Evolutionary conservation across 2,888 invertebrate species (phyloP), one percentile per base, ranked within the genome.

Genomic region (Lamproptera curius): DNA sequence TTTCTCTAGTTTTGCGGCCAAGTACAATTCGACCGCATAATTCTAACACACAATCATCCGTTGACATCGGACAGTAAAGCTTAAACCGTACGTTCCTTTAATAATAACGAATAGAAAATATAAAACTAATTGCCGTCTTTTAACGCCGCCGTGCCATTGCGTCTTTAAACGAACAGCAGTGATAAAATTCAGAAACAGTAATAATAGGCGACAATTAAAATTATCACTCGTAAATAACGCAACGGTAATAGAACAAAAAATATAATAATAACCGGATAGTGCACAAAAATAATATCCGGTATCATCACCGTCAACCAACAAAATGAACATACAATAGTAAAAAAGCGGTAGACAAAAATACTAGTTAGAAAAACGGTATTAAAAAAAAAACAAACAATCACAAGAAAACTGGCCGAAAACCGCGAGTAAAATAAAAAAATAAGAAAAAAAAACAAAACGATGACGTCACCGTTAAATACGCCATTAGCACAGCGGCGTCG

Each of bases 41-140:
- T 20, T 17, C 28, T 16, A 16, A 45, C 23, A 39, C 2, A 17
- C 34, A 36, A 40, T 16, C 23, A 37, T 42, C 42, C 26, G 10
- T 34, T 39, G 42, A 48, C 48, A 39, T 17, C 39, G 28, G 48
- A 43, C 26, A 36, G 16, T 47, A 51, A 51, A 43, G 39, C 48
- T 47, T 47, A 51, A 43, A 40, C 40, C 39, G 31, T 42, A 37
- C 20, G 44, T 17, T 35, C n/a, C n/a, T n/a, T 45, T 36, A 41
- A 37, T 35, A 35, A 15, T 14, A 33, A 39, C 6, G 28, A 43
- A 28, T 16, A 34, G 31, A 14, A 20, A 42, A 10, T 28, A 31
- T 31, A 16, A 16, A 13, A n/a, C 2, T 23, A 38, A 38, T 38
- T 26, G 34, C 42, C 42, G 38, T 26, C 33, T 42, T 15, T 40